Evolutionary conservation across 1,140 invertebrate species (phyloP).

Genomic region (Drosophila sproati): DNA sequence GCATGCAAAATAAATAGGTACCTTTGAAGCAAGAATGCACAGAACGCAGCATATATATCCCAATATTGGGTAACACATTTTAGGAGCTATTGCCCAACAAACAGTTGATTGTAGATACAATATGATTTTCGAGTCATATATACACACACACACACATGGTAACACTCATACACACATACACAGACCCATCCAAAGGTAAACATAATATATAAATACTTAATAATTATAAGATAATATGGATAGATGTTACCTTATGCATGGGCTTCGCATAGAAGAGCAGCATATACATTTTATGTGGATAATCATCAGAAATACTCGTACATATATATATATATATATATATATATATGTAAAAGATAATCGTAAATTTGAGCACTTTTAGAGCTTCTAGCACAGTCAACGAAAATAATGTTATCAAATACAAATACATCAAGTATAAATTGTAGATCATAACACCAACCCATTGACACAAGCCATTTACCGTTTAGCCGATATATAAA

Average conservation of each 20-base stretch:
- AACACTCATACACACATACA: neutral
- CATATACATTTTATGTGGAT: constrained; percentile 18
- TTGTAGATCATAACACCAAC: constrained; percentile 17
- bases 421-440: constrained; percentile 29
- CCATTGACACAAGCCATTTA: constrained; percentile 33
- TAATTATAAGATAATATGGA: constrained; percentile 21
- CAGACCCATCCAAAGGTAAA: constrained; percentile 13
- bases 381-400: constrained; percentile 79
- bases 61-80: constrained; percentile 15
- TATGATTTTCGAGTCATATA: constrained; percentile 35
- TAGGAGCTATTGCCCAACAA: constrained; percentile 44
- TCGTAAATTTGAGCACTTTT: constrained; percentile 76
- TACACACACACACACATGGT: constrained; percentile 25
- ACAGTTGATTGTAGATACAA: constrained; percentile 32
- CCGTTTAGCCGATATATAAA: constrained; percentile 51
- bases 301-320: constrained; percentile 29
- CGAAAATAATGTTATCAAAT: constrained; percentile 69
- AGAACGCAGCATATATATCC: constrained; percentile 10
- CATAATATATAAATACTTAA: constrained; percentile 20
- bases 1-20: constrained; percentile 54
- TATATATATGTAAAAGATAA: constrained; percentile 39
- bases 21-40: constrained; percentile 51
- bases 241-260: constrained; percentile 28
- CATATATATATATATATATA: constrained; percentile 7
- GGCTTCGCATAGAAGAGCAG: constrained; percentile 22